Evolutionary conservation across 2,113 vertebrate species (phyloP).

Genomic region (Drymodes brunneopygia): DNA sequence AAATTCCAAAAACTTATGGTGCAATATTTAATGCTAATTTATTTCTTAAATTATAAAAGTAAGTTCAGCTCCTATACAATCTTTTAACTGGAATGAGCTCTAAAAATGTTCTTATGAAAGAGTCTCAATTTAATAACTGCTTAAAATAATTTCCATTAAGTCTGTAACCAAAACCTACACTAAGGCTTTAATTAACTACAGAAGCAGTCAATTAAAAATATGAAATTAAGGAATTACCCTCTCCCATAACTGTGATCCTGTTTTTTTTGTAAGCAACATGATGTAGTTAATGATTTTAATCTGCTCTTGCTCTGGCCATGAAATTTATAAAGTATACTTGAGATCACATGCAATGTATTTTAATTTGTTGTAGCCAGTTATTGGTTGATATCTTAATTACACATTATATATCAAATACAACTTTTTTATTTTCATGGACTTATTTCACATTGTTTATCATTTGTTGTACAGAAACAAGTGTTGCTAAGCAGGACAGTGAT

Average conservation of each 20-base stretch:
- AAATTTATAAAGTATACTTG: constrained; percentile 54
- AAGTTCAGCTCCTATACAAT: neutral
- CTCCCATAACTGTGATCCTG: neutral
- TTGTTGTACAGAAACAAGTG: neutral
- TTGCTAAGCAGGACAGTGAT: neutral
- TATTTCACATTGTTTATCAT: neutral
- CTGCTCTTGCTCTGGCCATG: constrained; percentile 12
- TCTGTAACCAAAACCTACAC: constrained; percentile 32
- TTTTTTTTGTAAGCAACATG: constrained; percentile 38
- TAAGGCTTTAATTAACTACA: constrained; percentile 66
- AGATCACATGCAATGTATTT: neutral
- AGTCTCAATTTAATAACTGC: constrained; percentile 34
- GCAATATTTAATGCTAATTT: neutral
- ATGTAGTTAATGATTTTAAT: constrained; percentile 51
- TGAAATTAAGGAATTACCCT: constrained; percentile 60
- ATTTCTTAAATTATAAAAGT: neutral
- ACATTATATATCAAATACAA: neutral
- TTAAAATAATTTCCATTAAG: constrained; percentile 57
- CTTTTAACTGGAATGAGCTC: neutral
- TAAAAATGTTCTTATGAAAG: constrained; percentile 3
- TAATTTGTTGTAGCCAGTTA: constrained; percentile 20
- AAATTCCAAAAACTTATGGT: neutral
- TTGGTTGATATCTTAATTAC: neutral
- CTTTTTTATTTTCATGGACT: neutral
- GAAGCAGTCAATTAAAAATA: constrained; percentile 57